Evolutionary conservation across 2,113 vertebrate species (phyloP).

Genomic region (Ceyx cyanopectus): DNA sequence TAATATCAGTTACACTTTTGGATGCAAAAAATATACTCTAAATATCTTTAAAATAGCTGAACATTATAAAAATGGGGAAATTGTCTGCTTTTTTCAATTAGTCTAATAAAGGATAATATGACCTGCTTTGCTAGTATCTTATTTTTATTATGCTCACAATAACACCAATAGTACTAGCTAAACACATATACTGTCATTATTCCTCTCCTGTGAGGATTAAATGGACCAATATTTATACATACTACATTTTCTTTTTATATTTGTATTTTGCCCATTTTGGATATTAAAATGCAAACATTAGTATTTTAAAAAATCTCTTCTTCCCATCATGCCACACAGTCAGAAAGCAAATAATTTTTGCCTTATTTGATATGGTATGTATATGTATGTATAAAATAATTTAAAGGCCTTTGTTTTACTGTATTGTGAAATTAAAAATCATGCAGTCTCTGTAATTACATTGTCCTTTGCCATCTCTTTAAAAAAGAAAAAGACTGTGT

Average conservation of each 20-base stretch:
- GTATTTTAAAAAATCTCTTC: conserved; percentile 81
- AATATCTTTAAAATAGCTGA: background rate
- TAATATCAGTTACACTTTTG: background rate
- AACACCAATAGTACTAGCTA: background rate
- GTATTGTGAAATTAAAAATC: conserved; percentile 78
- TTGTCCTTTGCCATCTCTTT: conserved; percentile 81
- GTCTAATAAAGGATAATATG: background rate
- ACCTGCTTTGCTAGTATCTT: background rate
- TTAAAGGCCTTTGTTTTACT: conserved; percentile 76
- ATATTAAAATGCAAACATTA: conserved; percentile 81
- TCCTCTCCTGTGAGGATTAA: conserved; percentile 71
- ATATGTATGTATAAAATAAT: conserved; percentile 57
- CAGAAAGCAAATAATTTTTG: conserved; percentile 74
- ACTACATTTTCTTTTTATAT: conserved; percentile 74
- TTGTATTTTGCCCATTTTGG: conserved; percentile 74
- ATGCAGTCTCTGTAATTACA: conserved; percentile 79
- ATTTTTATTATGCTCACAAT: conserved; percentile 58
- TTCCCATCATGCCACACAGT: conserved; percentile 64
- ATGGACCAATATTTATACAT: conserved; percentile 76
- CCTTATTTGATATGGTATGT: conserved; percentile 54
- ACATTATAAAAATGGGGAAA: background rate
- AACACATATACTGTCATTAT: conserved; percentile 57
- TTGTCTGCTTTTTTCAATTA: background rate
- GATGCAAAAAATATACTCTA: background rate
- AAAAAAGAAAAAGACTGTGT: conserved; percentile 80